Evolutionary conservation across 1,140 invertebrate species (phyloP).

Genomic region (Cydia strobilella): DNA sequence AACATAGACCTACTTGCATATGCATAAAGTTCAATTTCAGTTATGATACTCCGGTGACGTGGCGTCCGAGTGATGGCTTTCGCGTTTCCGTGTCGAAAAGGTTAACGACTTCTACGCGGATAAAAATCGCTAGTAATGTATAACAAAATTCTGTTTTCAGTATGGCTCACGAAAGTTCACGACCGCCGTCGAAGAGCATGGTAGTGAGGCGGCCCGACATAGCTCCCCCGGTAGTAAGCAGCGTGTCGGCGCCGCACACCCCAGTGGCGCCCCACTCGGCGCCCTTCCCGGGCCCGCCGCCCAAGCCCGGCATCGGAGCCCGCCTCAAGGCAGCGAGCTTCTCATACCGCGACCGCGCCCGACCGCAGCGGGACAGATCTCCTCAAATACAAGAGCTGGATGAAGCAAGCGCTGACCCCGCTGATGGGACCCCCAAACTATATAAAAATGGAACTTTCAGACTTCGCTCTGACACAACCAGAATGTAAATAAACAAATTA

Average conservation of each 20-base stretch:
- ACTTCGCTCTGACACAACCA: conserved; percentile 64
- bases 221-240: conserved; percentile 47
- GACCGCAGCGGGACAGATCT: conserved; percentile 55
- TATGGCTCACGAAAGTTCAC: conserved; percentile 44
- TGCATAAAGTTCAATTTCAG: no score
- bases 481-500: neutral
- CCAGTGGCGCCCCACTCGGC: conserved; percentile 36
- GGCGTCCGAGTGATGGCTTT: no score
- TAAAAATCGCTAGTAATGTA: neutral
- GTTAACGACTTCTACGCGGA: no score
- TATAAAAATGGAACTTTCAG: conserved; percentile 56
- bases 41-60: no score
- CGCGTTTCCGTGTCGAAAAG: no score
- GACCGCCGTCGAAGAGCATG: conserved; percentile 57
- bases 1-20: no score
- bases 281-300: conserved; percentile 31
- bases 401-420: conserved; percentile 42
- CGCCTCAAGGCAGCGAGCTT: conserved; percentile 70
- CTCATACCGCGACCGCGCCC: conserved; percentile 59
- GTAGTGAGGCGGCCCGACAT: conserved; percentile 56
- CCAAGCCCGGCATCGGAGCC: conserved; percentile 43
- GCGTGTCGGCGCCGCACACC: conserved; percentile 57
- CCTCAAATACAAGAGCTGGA: conserved; percentile 54
- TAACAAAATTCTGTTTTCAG: neutral
- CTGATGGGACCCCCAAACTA: conserved; percentile 55